Percentiles rank a stretch among this genome's conserved stretches.
phyloP scores from a whole-genome alignment of 2,888 invertebrate species.

The Apamea sordens region DNA sequence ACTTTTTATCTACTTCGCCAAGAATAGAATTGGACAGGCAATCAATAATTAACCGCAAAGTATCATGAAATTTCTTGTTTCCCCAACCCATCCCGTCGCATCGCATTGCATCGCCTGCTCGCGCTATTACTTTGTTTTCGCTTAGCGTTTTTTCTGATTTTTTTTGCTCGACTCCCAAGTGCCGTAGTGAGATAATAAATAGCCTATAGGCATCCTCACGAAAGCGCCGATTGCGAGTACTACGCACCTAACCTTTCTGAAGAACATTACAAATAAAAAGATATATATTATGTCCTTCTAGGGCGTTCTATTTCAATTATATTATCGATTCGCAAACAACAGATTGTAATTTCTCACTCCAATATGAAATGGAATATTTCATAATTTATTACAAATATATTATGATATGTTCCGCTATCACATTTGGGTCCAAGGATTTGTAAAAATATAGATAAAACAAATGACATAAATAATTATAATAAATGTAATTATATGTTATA shows the following conservation, averaged over 20 bases:
- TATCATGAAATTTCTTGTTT: neutral
- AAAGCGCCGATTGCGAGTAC: neutral
- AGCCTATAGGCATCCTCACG: neutral
- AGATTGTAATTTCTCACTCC: neutral
- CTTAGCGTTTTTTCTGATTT: neutral
- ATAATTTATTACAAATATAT: conserved; percentile 1
- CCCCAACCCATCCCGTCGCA: neutral
- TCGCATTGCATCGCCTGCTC: neutral
- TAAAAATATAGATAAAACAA: conserved; percentile 49
- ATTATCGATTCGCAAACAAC: neutral
- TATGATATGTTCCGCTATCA: conserved; percentile 38
- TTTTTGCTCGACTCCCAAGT: neutral
- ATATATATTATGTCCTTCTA: neutral
- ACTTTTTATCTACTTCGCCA: neutral
- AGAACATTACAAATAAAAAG: neutral
- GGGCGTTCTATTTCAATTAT: neutral
- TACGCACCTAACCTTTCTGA: neutral
- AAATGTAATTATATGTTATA: conserved; percentile 20
- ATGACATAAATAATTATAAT: conserved; percentile 24
- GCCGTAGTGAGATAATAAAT: too few relatives aligned
- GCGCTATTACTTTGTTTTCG: neutral
- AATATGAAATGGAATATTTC: conserved; percentile 45
- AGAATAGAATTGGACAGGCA: neutral
- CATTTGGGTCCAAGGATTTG: conserved; percentile 49
- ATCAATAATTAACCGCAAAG: neutral